Conservation (phyloP, 1,140 invertebrate genomes). For the Drosophila equinoxialis region DNA sequence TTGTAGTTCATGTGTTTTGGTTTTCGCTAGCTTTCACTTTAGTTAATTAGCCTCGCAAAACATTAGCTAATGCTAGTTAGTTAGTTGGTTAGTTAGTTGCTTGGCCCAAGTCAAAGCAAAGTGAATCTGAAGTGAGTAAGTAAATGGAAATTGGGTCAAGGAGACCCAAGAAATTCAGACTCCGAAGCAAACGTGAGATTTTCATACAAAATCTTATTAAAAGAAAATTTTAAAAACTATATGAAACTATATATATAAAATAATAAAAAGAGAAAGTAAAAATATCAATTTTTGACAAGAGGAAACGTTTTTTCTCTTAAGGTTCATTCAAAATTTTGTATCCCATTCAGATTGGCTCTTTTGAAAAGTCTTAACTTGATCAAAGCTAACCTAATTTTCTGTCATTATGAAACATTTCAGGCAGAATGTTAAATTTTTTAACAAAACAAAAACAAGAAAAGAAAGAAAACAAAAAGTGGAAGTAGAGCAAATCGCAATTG, state of each 20-base stretch:
- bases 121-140: slow-evolving; percentile 17
- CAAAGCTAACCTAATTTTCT: slow-evolving; percentile 10
- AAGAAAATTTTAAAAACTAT: neutral
- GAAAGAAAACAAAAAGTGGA: slow-evolving; percentile 20
- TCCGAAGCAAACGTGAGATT: too few species aligned
- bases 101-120: neutral
- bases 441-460: slow-evolving; percentile 24
- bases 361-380: neutral
- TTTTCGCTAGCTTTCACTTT: slow-evolving; percentile 42
- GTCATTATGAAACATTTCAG: slow-evolving; percentile 10
- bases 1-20: slow-evolving; percentile 43
- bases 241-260: too few species aligned
- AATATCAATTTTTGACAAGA: too few species aligned
- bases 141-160: slow-evolving; percentile 17
- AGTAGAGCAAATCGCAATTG: slow-evolving; percentile 27
- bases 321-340: too few species aligned
- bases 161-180: neutral
- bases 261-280: neutral
- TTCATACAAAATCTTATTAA: too few species aligned
- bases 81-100: slow-evolving; percentile 36
- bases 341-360: neutral
- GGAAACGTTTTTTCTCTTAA: too few species aligned
- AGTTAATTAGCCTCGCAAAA: slow-evolving; percentile 60
- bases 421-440: slow-evolving; percentile 6
- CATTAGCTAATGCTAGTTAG: slow-evolving; percentile 32